Conservation (phyloP, 1,140 invertebrate species). For the Diorhabda sublineata region DNA sequence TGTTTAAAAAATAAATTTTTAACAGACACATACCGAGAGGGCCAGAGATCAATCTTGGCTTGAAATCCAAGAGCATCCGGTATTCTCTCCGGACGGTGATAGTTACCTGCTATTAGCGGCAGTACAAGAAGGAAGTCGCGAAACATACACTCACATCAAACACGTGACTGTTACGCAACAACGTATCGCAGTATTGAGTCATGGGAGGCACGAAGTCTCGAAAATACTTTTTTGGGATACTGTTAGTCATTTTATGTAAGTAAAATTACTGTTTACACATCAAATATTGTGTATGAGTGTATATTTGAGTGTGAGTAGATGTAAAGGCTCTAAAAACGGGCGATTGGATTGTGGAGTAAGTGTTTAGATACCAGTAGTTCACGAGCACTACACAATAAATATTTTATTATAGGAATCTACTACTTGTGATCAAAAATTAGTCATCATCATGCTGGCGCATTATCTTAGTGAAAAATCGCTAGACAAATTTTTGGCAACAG, state of each 20-base stretch:
- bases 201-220: conserved; percentile 80
- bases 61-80: conserved; percentile 75
- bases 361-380: too few species aligned
- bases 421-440: too few species aligned
- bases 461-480: too few species aligned
- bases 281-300: too few species aligned
- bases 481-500: too few species aligned
- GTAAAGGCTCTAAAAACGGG: too few species aligned
- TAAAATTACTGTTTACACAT: conserved; percentile 4
- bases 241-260: conserved; percentile 74
- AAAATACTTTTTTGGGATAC: conserved; percentile 84
- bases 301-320: too few species aligned
- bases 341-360: too few species aligned
- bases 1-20: conserved; percentile 13
- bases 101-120: conserved; percentile 79
- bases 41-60: conserved; percentile 79
- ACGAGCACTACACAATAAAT: too few species aligned
- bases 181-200: conserved; percentile 78
- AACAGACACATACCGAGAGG: conserved; percentile 71
- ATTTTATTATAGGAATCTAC: too few species aligned
- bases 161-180: conserved; percentile 78
- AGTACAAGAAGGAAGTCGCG: conserved; percentile 73
- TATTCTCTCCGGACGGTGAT: conserved; percentile 77
- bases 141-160: conserved; percentile 86
- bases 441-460: too few species aligned